Conservation (phyloP, 2,888 invertebrate species). For the Pristionchus exspectatus region DNA sequence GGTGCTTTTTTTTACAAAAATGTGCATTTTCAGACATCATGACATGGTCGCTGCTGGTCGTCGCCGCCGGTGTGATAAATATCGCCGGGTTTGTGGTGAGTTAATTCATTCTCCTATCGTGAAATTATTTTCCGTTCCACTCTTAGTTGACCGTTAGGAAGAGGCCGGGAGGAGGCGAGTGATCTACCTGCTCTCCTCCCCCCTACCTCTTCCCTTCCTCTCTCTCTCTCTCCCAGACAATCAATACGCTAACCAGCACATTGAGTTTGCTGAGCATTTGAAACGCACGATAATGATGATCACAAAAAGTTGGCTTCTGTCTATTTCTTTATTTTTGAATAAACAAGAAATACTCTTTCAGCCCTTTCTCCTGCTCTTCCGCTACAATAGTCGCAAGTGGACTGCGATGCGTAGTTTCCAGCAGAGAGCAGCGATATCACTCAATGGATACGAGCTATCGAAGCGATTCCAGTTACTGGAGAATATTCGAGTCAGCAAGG, state of each 20-base stretch:
- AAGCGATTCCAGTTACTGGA: constrained; percentile 48
- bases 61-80: background rate
- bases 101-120: background rate
- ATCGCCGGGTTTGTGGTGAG: constrained; percentile 36
- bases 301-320: no score
- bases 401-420: constrained; percentile 45
- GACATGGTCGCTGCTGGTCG: background rate
- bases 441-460: constrained; percentile 49
- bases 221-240: no score
- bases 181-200: no score
- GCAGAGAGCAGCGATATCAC: background rate
- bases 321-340: no score
- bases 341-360: background rate
- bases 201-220: no score
- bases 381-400: constrained; percentile 23
- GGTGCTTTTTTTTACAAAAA: no score
- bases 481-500: constrained; percentile 49
- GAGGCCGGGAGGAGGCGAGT: no score
- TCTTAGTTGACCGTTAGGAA: background rate
- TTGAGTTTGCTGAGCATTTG: no score
- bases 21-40: constrained; percentile 37
- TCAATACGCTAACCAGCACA: no score
- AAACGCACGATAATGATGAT: no score
- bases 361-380: constrained; percentile 42
- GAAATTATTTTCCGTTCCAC: no score